Conservation (phyloP, 2,888 invertebrate species). For the Lycocerus yunnanus region DNA sequence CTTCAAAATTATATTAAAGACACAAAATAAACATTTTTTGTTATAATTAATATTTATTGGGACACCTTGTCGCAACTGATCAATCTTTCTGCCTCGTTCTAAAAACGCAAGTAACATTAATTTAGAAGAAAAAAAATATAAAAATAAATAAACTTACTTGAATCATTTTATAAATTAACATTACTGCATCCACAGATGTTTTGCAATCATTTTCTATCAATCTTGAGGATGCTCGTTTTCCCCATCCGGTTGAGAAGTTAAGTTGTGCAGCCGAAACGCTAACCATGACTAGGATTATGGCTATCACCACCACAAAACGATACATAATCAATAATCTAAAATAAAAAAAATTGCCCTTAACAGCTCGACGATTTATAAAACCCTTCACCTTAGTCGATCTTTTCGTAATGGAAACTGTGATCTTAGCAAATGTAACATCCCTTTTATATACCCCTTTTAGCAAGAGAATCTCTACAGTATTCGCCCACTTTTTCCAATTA, state of each 20-base stretch:
- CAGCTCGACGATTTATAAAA: not conserved
- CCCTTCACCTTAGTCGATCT: not conserved
- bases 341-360: constrained; percentile 6
- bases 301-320: constrained; percentile 32
- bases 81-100: constrained; percentile 52
- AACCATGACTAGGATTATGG: constrained; percentile 37
- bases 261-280: constrained; percentile 48
- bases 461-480: constrained; percentile 19
- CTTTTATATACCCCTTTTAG: constrained; percentile 18
- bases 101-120: constrained; percentile 37
- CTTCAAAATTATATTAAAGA: constrained; percentile 16
- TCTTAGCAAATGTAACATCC: not conserved
- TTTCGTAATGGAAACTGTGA: not conserved
- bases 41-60: constrained; percentile 30
- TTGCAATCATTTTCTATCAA: constrained; percentile 55
- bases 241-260: constrained; percentile 54
- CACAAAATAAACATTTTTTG: constrained; percentile 21
- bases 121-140: not conserved
- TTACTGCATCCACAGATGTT: constrained; percentile 60
- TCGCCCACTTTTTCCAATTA: constrained; percentile 28
- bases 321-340: constrained; percentile 25
- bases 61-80: constrained; percentile 51
- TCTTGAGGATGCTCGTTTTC: constrained; percentile 43
- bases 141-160: constrained; percentile 56
- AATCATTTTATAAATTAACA: constrained; percentile 63